Conservation (phyloP, 2,797 vertebrate genomes). For the Esox lucius region DNA sequence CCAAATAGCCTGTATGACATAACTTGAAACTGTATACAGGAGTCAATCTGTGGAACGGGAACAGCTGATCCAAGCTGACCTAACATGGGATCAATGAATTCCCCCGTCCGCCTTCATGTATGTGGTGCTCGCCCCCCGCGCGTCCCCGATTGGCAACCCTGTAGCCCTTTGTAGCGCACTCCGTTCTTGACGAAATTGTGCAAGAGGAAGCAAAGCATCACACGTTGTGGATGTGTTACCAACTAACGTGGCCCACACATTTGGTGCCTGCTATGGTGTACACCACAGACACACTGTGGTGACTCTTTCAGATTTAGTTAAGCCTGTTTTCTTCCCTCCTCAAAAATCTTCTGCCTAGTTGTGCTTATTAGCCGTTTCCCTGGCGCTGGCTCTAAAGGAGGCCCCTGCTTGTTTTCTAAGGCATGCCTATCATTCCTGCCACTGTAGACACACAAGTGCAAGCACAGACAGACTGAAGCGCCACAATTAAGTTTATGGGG, state of each 20-base stretch:
- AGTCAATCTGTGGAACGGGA: slow-evolving; percentile 24
- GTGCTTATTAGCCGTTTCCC: slow-evolving; percentile 11
- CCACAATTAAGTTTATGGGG: slow-evolving; percentile 15
- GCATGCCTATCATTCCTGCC: slow-evolving; percentile 74
- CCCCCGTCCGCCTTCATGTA: slow-evolving; percentile 38
- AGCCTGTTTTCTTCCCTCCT: too few relatives aligned
- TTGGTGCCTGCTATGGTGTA: neutral
- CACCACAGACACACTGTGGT: neutral
- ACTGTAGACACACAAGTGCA: neutral
- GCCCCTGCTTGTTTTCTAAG: slow-evolving; percentile 68
- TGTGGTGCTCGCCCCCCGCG: slow-evolving; percentile 27
- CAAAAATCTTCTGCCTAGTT: neutral
- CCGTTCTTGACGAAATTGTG: slow-evolving; percentile 45
- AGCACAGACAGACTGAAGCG: too few relatives aligned
- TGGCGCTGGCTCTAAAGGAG: slow-evolving; percentile 58
- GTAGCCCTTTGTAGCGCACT: neutral
- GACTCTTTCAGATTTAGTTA: neutral
- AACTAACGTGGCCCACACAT: slow-evolving; percentile 27
- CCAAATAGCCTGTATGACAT: slow-evolving; percentile 25
- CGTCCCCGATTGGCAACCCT: neutral
- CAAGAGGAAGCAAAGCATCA: slow-evolving; percentile 29
- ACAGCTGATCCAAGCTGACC: slow-evolving; percentile 36
- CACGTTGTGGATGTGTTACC: slow-evolving; percentile 41
- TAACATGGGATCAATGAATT: slow-evolving; percentile 16
- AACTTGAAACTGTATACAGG: slow-evolving; percentile 25